phyloP scores from a whole-genome alignment of 2,797 vertebrate genomes.

The Choloepus didactylus region DNA sequence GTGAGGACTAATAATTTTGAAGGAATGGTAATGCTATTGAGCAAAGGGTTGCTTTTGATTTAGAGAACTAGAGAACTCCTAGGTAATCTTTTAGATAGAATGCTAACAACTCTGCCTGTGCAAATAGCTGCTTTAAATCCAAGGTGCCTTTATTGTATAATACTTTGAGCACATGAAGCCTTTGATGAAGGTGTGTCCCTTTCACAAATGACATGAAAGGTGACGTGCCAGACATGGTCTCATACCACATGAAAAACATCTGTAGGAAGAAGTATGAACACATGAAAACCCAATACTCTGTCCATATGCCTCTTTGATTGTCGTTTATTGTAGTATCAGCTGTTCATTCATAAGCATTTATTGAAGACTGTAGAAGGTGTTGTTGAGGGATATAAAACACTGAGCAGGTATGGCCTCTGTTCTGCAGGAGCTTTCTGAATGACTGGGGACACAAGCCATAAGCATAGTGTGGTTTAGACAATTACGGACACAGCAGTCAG shows the following conservation, averaged over 20 bases:
- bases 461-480: neutral
- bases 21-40: neutral
- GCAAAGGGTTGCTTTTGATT: neutral
- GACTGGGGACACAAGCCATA: neutral
- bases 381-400: neutral
- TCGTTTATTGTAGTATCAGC: conserved; percentile 36
- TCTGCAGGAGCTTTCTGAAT: neutral
- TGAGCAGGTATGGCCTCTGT: neutral
- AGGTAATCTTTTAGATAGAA: neutral
- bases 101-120: neutral
- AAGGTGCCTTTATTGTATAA: conserved; percentile 31
- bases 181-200: conserved; percentile 73
- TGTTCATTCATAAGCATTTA: neutral
- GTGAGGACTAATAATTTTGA: neutral
- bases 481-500: neutral
- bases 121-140: neutral
- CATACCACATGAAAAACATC: conserved; percentile 72
- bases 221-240: conserved; percentile 47
- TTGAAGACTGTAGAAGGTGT: neutral
- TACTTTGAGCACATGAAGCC: conserved; percentile 21
- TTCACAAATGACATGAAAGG: conserved; percentile 43
- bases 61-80: neutral
- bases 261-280: conserved; percentile 55
- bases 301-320: conserved; percentile 67
- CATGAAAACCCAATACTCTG: neutral